phyloP scores from a whole-genome alignment of 2,888 invertebrate species.

The Polylopha cassiicola region DNA sequence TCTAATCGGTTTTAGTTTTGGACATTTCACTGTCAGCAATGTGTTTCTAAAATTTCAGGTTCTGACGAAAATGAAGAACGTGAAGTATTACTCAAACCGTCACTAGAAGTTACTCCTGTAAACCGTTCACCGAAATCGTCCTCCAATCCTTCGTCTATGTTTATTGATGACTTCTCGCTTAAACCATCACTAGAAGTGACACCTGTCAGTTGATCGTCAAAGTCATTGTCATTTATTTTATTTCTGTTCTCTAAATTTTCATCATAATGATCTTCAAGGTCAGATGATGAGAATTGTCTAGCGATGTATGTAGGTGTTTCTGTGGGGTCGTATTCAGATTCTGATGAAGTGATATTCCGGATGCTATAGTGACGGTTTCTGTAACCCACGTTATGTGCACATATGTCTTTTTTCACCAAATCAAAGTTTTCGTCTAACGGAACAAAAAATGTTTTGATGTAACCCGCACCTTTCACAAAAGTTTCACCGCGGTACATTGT shows the following conservation, averaged over 20 bases:
- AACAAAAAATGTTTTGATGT: constrained; percentile 85
- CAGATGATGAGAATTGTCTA: constrained; percentile 5
- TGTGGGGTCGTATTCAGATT: constrained; percentile 24
- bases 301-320: constrained; percentile 33
- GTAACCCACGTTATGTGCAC: constrained; percentile 43
- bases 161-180: too few species aligned
- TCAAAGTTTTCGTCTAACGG: constrained; percentile 79
- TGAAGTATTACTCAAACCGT: constrained; percentile 21
- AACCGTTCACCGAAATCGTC: constrained; percentile 7
- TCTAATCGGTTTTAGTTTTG: constrained; percentile 15
- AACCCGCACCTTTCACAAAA: constrained; percentile 83
- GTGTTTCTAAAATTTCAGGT: constrained; percentile 49
- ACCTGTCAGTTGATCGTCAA: constrained; percentile 26
- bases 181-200: constrained; percentile 33
- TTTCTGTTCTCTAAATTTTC: constrained; percentile 5
- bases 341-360: constrained; percentile 36
- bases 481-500: constrained; percentile 84
- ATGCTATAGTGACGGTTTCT: constrained; percentile 43
- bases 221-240: constrained; percentile 11
- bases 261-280: constrained; percentile 5
- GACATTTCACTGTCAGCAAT: constrained; percentile 36
- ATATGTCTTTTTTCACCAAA: constrained; percentile 60
- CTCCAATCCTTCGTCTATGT: too few species aligned
- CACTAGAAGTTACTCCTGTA: constrained; percentile 35
- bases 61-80: constrained; percentile 32